phyloP scores from a whole-genome alignment of 2,888 invertebrate species.

The Ceriagrion tenellum region DNA sequence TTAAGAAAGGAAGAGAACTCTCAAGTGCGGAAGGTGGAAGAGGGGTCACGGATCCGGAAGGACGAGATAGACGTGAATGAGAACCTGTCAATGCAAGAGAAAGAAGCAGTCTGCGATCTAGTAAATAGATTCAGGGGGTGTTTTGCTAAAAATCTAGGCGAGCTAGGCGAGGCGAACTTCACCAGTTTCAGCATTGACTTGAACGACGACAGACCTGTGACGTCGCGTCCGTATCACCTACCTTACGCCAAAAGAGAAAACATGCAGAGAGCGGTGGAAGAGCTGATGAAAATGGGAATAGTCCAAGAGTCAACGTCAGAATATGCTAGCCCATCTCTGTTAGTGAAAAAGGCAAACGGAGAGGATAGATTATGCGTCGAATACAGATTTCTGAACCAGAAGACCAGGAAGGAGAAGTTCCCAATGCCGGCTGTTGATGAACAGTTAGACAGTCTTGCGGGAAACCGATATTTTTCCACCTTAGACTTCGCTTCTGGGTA shows the following conservation, averaged over 20 bases:
- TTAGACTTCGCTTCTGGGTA: conserved; percentile 75
- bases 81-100: not conserved
- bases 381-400: conserved; percentile 74
- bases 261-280: conserved; percentile 66
- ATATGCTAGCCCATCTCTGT: conserved; percentile 72
- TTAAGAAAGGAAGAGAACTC: too few species aligned
- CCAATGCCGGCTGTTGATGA: conserved; percentile 76
- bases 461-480: conserved; percentile 73
- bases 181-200: not conserved
- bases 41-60: not conserved
- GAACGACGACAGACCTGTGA: not conserved
- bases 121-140: not conserved
- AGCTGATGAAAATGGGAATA: conserved; percentile 71
- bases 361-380: conserved; percentile 73
- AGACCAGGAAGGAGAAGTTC: conserved; percentile 74
- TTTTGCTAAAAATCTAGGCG: not conserved
- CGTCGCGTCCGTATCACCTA: not conserved
- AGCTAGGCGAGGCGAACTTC: not conserved
- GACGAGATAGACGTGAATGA: not conserved
- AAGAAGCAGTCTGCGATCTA: not conserved
- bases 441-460: conserved; percentile 74
- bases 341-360: conserved; percentile 73
- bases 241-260: not conserved
- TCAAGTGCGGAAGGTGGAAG: not conserved
- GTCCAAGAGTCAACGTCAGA: conserved; percentile 73